These are phyloP conservation scores for Polyommatus iphigenia DNA, from an alignment of 2,888 invertebrate genomes.

Conservation along the genomic window DNA sequence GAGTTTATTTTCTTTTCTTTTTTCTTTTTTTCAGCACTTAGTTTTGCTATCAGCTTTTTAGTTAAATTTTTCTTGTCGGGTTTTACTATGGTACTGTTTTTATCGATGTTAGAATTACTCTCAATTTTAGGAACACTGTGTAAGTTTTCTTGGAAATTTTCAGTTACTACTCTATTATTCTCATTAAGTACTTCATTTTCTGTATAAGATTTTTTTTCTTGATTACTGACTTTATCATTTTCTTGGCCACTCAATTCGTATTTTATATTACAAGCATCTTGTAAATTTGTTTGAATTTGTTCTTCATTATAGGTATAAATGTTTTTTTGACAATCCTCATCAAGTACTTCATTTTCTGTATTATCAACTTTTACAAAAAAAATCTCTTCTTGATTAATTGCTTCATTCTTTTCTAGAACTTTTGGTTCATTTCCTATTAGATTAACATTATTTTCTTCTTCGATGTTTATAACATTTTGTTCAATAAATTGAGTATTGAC, in stretches of 20 bases:
- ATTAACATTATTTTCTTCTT: not conserved
- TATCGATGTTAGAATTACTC: not conserved
- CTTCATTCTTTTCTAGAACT: not conserved
- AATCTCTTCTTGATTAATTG: not conserved
- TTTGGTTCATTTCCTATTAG: not conserved
- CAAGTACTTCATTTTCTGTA: not conserved
- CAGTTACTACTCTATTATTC: not conserved
- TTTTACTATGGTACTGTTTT: not conserved
- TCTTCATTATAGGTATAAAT: not conserved
- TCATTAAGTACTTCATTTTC: constrained; percentile 1
- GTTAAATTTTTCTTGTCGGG: not conserved
- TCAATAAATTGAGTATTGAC: not conserved
- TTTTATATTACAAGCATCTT: not conserved
- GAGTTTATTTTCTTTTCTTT: constrained; percentile 36
- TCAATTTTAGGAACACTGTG: not conserved
- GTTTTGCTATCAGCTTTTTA: constrained; percentile 16
- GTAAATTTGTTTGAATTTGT: not conserved
- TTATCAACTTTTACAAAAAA: not conserved
- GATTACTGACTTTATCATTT: not conserved
- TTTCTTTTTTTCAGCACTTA: constrained; percentile 37
- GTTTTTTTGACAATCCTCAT: not conserved
- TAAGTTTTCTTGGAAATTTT: not conserved
- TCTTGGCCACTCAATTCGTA: not conserved
- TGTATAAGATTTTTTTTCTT: not conserved
- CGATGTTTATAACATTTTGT: not conserved